Percentiles rank a stretch among this genome's conserved stretches.
phyloP scores from a whole-genome alignment of 2,113 vertebrate genomes.

The Caracal caracal region DNA sequence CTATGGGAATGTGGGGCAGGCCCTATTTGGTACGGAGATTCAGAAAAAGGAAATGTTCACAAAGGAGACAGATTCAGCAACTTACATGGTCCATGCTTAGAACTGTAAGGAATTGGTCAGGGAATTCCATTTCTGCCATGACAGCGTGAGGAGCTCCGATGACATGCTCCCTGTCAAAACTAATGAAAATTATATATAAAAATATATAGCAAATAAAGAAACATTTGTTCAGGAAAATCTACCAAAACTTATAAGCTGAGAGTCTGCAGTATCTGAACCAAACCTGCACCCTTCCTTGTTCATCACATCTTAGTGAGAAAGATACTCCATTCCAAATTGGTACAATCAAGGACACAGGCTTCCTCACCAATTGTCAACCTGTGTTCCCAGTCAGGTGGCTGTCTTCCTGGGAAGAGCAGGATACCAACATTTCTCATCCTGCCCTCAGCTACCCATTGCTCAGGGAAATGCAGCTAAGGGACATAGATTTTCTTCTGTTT shows the following conservation, averaged over 20 bases:
- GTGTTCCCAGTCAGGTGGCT: not conserved
- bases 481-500: not conserved
- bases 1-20: not conserved
- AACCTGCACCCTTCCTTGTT: not conserved
- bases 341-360: not conserved
- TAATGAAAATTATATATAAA: not conserved
- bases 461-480: not conserved
- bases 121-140: slow-evolving; percentile 41
- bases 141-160: not conserved
- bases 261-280: not conserved
- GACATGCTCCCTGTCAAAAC: slow-evolving; percentile 9
- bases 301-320: not conserved
- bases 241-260: not conserved
- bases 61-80: slow-evolving; percentile 24
- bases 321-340: not conserved
- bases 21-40: not conserved
- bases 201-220: not conserved
- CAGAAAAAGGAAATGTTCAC: slow-evolving; percentile 35
- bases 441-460: not conserved
- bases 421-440: not conserved
- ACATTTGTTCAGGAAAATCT: not conserved
- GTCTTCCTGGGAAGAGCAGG: not conserved
- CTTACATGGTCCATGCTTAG: slow-evolving; percentile 49
- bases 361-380: not conserved
- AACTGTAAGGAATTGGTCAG: not conserved